Evolutionary conservation across 2,797 vertebrate genomes (phyloP).

Genomic region (Pangasius mekongensis): DNA sequence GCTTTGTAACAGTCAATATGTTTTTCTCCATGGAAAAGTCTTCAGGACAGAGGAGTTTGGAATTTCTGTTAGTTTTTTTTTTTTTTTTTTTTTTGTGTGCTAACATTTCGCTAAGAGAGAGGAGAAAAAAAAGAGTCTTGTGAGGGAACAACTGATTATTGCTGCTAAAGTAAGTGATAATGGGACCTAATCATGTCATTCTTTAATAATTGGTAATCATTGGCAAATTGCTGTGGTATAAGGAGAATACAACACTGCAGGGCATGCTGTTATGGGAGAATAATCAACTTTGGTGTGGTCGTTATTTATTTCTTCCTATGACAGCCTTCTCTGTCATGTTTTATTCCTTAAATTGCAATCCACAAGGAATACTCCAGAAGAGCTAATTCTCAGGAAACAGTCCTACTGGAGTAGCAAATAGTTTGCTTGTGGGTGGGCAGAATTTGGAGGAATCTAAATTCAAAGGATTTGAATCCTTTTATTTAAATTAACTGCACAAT

Average conservation of each 20-base stretch:
- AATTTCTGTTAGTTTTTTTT: neutral
- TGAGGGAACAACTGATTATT: neutral
- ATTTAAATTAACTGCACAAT: neutral
- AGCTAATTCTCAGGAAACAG: neutral
- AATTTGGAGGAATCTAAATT: constrained; percentile 9
- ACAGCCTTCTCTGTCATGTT: neutral
- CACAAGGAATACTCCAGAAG: neutral
- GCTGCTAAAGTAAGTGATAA: neutral
- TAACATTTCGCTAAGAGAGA: neutral
- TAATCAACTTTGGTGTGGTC: neutral
- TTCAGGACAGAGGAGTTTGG: neutral
- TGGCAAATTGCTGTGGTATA: neutral
- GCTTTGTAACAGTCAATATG: neutral
- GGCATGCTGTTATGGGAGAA: neutral
- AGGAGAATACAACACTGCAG: neutral
- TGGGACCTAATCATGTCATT: neutral
- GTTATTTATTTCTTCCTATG: neutral
- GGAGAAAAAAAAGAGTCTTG: neutral
- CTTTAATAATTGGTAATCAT: neutral
- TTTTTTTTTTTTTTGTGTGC: too few relatives aligned
- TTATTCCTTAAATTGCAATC: neutral
- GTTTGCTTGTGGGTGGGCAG: neutral
- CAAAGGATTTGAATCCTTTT: neutral
- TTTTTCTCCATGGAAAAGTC: neutral
- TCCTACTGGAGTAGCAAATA: neutral